Evolutionary conservation across 2,888 invertebrate species (phyloP).

Genomic region (Hypsopygia costalis): DNA sequence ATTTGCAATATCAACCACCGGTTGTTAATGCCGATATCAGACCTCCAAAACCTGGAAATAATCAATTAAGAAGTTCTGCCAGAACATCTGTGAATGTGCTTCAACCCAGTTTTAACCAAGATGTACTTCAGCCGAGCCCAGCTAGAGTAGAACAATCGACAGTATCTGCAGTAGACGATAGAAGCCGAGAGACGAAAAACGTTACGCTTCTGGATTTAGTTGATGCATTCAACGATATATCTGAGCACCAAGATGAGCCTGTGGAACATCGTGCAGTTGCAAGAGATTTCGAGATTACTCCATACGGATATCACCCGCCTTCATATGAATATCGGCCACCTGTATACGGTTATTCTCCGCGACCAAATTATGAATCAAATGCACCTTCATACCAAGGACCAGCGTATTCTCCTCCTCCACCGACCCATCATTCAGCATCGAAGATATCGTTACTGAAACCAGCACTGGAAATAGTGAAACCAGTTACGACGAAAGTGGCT

Average conservation of each 20-base stretch:
- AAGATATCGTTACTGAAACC: slow-evolving; percentile 37
- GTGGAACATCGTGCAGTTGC: slow-evolving; percentile 24
- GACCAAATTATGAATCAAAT: slow-evolving; percentile 19
- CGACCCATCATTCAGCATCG: slow-evolving; percentile 22
- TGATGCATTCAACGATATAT: slow-evolving; percentile 33
- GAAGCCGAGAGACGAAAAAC: slow-evolving; percentile 19
- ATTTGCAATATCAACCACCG: slow-evolving; percentile 35
- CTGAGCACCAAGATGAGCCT: slow-evolving; percentile 27
- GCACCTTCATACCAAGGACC: slow-evolving; percentile 2
- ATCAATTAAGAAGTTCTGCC: slow-evolving; percentile 1
- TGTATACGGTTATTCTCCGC: slow-evolving; percentile 12
- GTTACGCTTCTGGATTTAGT: slow-evolving; percentile 34
- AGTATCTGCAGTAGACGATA: slow-evolving; percentile 19
- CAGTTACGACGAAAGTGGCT: slow-evolving; percentile 46
- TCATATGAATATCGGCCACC: slow-evolving; percentile 18
- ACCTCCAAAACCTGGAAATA: slow-evolving; percentile 11
- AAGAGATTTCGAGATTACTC: slow-evolving; percentile 20
- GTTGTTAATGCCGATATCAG: background rate
- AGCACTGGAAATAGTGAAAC: slow-evolving; percentile 42
- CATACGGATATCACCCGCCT: slow-evolving; percentile 23
- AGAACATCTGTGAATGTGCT: slow-evolving; percentile 9
- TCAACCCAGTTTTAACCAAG: slow-evolving; percentile 8
- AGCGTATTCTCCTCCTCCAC: slow-evolving; percentile 12
- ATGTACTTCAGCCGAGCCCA: slow-evolving; percentile 13
- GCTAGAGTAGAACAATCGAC: slow-evolving; percentile 18